Evolutionary conservation across 2,888 invertebrate species (phyloP), one percentile per base, ranked within the genome.

Genomic region (Himalopsyche japonica): DNA sequence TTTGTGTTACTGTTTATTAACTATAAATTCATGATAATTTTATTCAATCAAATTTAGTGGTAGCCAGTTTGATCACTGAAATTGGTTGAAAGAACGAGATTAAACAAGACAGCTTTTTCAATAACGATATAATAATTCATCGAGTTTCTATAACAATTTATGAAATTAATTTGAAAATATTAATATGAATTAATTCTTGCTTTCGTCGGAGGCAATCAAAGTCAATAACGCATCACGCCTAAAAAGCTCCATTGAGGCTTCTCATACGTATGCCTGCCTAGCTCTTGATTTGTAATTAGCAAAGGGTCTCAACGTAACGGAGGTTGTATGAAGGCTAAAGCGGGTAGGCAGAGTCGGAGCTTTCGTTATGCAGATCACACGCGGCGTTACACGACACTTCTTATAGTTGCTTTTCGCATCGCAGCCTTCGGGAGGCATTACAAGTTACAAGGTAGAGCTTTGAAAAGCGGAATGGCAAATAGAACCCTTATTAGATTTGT

Each of bases 331-430:
- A 57, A 57, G 57, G 57, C 57, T 24, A n/a, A 32, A 27, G 20
- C 20, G 82, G 82, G 82, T n/a, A 47, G n/a, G 77, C 49, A 24
- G 48, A 48, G 49, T 48, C 57, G 20, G 15, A 57, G 57, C 57
- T 57, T 76, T 82, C 82, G 76, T 82, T 82, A 82, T 82, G 82
- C 82, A 82, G 82, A 82, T 76, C 76, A 82, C 82, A 82, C 76
- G 81, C 64, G 64, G 49, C 30, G 37, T 30, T 37, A 82, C 82
- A 43, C 82, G 77, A 49, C 48, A 49, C 49, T 20, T 57, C 57
- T 57, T 57, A 57, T 57, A 57, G 57, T 57, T 57, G 57, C 57
- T 57, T 57, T 57, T 57, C 57, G 57, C 57, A 20, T 57, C 57
- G 24, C 57, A 57, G 57, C 57, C 57, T 57, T 24, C 57, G 57